Evolutionary conservation across 2,888 invertebrate species (phyloP), one percentile per base, ranked within the genome.

Genomic region (Syrista parreyssii): DNA sequence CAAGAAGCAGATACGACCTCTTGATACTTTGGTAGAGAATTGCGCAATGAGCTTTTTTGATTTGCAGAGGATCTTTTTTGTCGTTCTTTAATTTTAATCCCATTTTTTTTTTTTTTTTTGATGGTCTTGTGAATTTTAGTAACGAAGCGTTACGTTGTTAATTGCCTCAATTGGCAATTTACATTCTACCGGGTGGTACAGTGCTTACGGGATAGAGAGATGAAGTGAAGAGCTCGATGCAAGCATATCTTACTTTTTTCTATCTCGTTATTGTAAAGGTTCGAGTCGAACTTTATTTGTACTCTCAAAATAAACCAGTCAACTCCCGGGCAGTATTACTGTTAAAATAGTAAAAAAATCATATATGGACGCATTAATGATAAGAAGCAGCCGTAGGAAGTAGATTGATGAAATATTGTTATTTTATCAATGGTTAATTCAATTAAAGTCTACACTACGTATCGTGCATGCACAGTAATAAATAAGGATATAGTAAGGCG

Each of bases 201-300:
- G 35, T 33, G 32, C 6, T 74, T 32, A 74, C 15, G 35, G 74
- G 74, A 74, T n/a, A 33, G 12, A 74, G 74, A 34, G 23, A 34
- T 74, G n/a, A 74, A 74, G 74, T 74, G 35, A n/a, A 74, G 74
- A 74, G 74, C 23, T 74, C 36, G n/a, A 30, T 74, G 33, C 74
- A 74, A 74, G 74, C 74, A 15, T 35, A 4, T 15, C 71, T 15
- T 33, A 71, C 31, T 32, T 71, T 35, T 23, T 30, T 74, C 3
- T 74, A 36, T 36, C 74, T 74, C 35, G 74, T 74, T 74, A 74
- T 23, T 55, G 3, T 15, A 35, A 32, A 74, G 36, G 74, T 74
- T 74, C 74, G 74, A 74, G 33, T 74, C n/a, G 23, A 74, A 30
- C 23, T 35, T 35, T 71, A 33, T 30, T 71, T 12, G 30, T 33